phyloP scores from a whole-genome alignment of 1,140 invertebrate genomes.

The Cepaea nemoralis region DNA sequence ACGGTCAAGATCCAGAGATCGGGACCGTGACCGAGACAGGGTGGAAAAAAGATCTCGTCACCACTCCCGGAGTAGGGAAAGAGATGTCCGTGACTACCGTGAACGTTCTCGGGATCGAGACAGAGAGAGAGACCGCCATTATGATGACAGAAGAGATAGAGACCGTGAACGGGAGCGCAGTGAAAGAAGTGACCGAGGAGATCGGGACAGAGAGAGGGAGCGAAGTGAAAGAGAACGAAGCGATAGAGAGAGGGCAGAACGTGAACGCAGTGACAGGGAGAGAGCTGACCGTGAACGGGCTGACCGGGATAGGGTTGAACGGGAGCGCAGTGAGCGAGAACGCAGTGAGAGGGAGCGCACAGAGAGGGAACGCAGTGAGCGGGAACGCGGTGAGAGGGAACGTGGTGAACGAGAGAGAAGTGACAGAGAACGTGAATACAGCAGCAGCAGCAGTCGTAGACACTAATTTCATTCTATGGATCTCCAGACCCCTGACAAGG shows the following conservation, averaged over 20 bases:
- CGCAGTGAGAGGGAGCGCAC: background rate
- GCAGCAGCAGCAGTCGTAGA: conserved; percentile 40
- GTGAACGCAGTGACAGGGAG: conserved; percentile 53
- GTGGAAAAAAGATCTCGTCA: conserved; percentile 71
- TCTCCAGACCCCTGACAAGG: background rate
- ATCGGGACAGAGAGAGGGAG: conserved; percentile 66
- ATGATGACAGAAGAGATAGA: conserved; percentile 74
- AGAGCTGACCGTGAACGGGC: conserved; percentile 62
- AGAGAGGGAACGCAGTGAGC: background rate
- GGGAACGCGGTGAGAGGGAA: background rate
- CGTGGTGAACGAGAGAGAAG: conserved; percentile 29
- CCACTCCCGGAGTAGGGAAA: conserved; percentile 66
- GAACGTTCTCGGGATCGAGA: conserved; percentile 68
- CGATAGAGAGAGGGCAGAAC: conserved; percentile 58
- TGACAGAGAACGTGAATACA: conserved; percentile 50
- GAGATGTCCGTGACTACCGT: conserved; percentile 66
- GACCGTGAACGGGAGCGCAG: conserved; percentile 79
- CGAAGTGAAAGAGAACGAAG: conserved; percentile 57
- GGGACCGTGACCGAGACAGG: conserved; percentile 78
- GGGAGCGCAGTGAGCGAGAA: conserved; percentile 52
- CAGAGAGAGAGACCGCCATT: conserved; percentile 69
- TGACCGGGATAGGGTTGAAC: conserved; percentile 64
- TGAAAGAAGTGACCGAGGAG: conserved; percentile 67
- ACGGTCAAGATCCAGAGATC: conserved; percentile 77
- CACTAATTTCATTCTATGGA: background rate